Base-by-base conservation (phyloP, 2,113 vertebrate species). In the Sinocyclocheilus grahami region DNA sequence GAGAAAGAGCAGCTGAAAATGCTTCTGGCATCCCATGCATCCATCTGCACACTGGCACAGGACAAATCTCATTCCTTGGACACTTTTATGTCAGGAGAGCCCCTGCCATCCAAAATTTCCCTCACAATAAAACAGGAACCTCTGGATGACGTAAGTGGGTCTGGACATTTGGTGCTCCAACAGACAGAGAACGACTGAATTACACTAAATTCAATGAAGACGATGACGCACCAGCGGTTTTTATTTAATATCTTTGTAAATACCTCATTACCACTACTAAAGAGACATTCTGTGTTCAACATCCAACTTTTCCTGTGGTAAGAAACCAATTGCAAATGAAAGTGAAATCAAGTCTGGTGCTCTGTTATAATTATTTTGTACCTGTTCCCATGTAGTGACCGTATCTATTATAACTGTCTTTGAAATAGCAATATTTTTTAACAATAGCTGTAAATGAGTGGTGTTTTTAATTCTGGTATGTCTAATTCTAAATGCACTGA, bases 1-100 rank as follows among this genome's bases (percentile, higher is more conserved):
- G 72, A 76, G 42, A 76, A 76, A 13, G 72, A 48, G 42, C 72
- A 76, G 42, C 72, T 76, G 5, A 76, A 51, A 76, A 48, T 51
- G 12, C 72, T 76, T 6, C 42, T 76, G 42, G 72, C 72, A 7
- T 76, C 72, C 22, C 72, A 76, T 51, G 42, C 72, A 24, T 51
- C 42, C n/a, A 51, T 48, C 72, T 76, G 72, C 72, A 76, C 42
- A 27, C n/a, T 76, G 72, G 71, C 39, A 46, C 71, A n/a, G 39
- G 42, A 76, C 22, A 51, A 16, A 12, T 5, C 42, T 24, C 22
- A 24, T 76, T 76, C 72, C 39, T 48, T 14, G 12, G 42, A 75
- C 11, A 7, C 10, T 11, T 48, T 75, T 75, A 12, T 14, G 72
- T 48, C 39, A 48, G 12, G 22, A 51, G 12, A 76, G 39, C 11